Conservation (phyloP, 2,797 vertebrate genomes). For the Microchirus variegatus region DNA sequence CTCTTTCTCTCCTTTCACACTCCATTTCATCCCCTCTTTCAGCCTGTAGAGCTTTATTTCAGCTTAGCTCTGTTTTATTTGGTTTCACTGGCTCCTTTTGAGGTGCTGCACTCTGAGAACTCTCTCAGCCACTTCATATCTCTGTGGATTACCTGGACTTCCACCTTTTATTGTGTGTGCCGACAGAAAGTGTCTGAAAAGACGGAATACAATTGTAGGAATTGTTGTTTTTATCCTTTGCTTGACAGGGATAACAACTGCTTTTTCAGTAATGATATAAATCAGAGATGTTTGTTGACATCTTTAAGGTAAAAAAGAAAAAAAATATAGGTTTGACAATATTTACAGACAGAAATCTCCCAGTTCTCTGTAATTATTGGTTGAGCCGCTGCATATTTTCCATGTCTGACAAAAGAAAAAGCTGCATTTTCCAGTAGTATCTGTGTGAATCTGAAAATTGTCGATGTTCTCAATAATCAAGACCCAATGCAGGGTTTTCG, state of each 20-base stretch:
- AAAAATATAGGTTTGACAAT: constrained; percentile 19
- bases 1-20: constrained; percentile 15
- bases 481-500: background rate
- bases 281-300: background rate
- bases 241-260: too few relatives aligned
- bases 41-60: constrained; percentile 55
- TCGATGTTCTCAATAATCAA: background rate
- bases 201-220: constrained; percentile 13
- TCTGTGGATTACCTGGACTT: constrained; percentile 31
- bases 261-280: too few relatives aligned
- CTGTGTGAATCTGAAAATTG: background rate
- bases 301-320: background rate
- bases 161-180: background rate
- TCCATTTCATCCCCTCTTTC: constrained; percentile 47
- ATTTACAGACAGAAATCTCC: constrained; percentile 12
- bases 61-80: constrained; percentile 52
- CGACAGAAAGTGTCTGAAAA: constrained; percentile 40
- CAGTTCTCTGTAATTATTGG: background rate
- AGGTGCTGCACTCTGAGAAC: constrained; percentile 12
- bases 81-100: constrained; percentile 52
- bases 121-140: constrained; percentile 44
- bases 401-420: too few relatives aligned
- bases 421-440: too few relatives aligned
- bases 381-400: too few relatives aligned
- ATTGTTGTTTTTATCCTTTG: too few relatives aligned